Evolutionary conservation across 2,797 vertebrate species (phyloP), one percentile per base, ranked within the genome.

Genomic region (Tadarida brasiliensis): DNA sequence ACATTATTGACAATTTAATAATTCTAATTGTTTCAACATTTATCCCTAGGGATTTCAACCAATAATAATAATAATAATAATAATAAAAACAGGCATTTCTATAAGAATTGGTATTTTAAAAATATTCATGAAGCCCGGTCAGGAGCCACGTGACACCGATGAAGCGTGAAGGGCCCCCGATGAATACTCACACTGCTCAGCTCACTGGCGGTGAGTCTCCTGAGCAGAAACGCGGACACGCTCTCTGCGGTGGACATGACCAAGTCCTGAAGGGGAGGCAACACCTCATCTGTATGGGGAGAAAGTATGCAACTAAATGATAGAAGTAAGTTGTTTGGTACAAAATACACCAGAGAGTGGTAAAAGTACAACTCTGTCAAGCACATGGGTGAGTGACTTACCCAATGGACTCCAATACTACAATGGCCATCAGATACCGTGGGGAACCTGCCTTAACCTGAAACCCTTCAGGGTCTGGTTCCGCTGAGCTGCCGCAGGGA

Each of bases 191-290:
- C 99, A 96, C 98, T 98, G 96, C 97, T 98, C 77, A 99, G 98
- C 81, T 99, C 99, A 47, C 99, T 98, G 93, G 97, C 17, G 82
- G 98, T 98, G 57, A 99, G 98, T 73, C 95, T 98, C 77, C 99
- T 98, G 63, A 99, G 98, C 81, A 99, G 92, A 90, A 99, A 99
- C 94, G 98, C 98, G 95, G 99, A 98, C 96, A 99, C 44, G 26
- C 99, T 98, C 97, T 99, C 98, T 0, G 98, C 73, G 19, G 98
- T 57, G 56, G 96, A 94, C 78, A 98, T 63, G 90, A 99, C 71
- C 0, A 97, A 97, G 61, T 96, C 98, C 98, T 98, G 97, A 67
- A 99, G 93, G 89, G 98, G 96, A 39, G 88, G 1, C 44, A 97
- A 97, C 17, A 99, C 98, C 2, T 85, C 81, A 97, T 99, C 99